Evolutionary conservation across 1,140 invertebrate genomes (phyloP), one percentile per base, ranked within the genome.

Genomic region (Drosophila pruinosa): DNA sequence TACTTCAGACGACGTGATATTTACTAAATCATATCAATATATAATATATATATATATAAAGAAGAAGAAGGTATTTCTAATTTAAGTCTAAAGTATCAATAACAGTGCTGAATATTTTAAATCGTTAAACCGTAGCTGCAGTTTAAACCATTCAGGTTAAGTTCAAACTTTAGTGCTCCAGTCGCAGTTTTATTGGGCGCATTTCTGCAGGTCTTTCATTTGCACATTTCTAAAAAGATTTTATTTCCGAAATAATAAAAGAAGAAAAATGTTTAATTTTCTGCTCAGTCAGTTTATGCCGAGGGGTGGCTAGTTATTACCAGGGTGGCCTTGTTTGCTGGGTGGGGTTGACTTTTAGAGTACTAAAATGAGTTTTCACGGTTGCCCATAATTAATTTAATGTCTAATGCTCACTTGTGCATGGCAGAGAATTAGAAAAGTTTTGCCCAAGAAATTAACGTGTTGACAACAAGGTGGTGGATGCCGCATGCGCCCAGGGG

Each of bases 341-440:
- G 22, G 19, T 39, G 59, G 50, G 58, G 26, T 63, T 31, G 43
- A 28, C 6, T 24, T 52, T n/a, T 8, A 58, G 19, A 26, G 28
- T 39, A 38, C 26, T n/a, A 45, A 31, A 73, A 72, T 41, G 24
- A 50, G 52, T 65, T 76, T 63, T 75, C 77, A 72, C 72, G 74
- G 59, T 59, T 53, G 43, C 22, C 21, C 64, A 65, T 83, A 83
- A 83, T 83, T 72, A 79, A 76, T 75, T 76, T 73, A 83, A 86
- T 83, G 80, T 58, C 56, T 63, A 24, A 75, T 80, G 74, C 62
- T 58, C 17, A 47, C 31, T 74, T 74, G 45, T 67, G 76, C 72
- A 57, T 72, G 67, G 22, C 62, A n/a, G 38, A 28, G 53, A 72
- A 59, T 63, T 65, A 62, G 48, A 69, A 79, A 72, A 64, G 67